Evolutionary conservation across 2,797 vertebrate genomes (phyloP).

Genomic region (Eremophila alpestris): DNA sequence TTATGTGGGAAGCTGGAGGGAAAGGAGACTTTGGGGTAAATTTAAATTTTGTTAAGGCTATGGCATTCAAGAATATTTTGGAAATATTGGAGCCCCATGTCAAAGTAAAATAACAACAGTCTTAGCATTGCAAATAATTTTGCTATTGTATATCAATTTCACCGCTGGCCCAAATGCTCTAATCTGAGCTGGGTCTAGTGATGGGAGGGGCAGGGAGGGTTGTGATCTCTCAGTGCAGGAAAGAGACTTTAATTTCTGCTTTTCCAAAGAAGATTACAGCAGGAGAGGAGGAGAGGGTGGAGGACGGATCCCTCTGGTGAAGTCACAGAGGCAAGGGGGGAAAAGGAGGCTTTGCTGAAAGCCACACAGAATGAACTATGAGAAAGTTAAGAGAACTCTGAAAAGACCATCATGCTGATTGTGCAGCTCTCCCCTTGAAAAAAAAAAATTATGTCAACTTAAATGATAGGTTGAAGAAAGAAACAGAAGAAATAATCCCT

Average conservation of each 20-base stretch:
- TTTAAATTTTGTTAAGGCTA: background rate
- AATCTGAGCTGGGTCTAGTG: background rate
- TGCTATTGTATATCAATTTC: background rate
- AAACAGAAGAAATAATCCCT: slow-evolving; percentile 11
- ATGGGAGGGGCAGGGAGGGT: background rate
- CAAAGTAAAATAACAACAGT: background rate
- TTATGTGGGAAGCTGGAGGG: background rate
- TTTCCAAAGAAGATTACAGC: background rate
- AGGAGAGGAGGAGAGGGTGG: background rate
- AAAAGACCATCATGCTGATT: background rate
- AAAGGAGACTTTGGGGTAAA: background rate
- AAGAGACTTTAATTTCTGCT: background rate
- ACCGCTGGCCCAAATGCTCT: background rate
- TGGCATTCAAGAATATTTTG: background rate
- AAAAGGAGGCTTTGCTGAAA: background rate
- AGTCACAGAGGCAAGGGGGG: background rate
- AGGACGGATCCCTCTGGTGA: background rate
- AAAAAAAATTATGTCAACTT: background rate
- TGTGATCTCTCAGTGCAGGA: background rate
- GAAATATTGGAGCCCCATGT: rapidly evolving
- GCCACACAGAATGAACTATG: background rate
- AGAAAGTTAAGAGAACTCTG: background rate
- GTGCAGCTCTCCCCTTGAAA: background rate
- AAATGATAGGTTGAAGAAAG: background rate
- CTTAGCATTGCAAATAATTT: background rate